Evolutionary conservation across 2,888 invertebrate species (phyloP).

Genomic region (Tridacna crocea): DNA sequence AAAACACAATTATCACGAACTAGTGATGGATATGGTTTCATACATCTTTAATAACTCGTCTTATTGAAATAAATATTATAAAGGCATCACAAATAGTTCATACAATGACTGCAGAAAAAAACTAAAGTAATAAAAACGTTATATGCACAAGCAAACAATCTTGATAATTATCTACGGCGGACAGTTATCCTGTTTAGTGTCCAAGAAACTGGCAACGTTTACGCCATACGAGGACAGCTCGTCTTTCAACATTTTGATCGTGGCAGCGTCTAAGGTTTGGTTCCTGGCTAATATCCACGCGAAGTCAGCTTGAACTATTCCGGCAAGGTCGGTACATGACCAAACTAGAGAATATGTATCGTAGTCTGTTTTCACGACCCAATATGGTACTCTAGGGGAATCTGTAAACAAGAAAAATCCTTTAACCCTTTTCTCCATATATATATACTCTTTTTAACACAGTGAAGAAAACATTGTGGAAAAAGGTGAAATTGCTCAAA

Average conservation of each 20-base stretch:
- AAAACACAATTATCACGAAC: too few relatives aligned
- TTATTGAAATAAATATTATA: too few relatives aligned
- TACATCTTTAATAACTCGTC: too few relatives aligned
- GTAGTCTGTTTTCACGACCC: slow-evolving; percentile 62
- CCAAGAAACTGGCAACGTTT: slow-evolving; percentile 32
- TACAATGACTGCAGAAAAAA: too few relatives aligned
- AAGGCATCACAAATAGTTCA: too few relatives aligned
- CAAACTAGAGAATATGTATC: slow-evolving; percentile 54
- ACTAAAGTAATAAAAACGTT: too few relatives aligned
- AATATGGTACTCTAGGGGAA: slow-evolving; percentile 49
- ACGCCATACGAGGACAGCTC: slow-evolving; percentile 38
- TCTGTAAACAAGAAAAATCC: slow-evolving; percentile 28
- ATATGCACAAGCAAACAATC: too few relatives aligned
- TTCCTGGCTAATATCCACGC: slow-evolving; percentile 50
- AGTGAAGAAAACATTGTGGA: too few relatives aligned
- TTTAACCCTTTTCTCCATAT: too few relatives aligned
- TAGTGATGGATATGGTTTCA: too few relatives aligned
- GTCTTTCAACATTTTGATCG: slow-evolving; percentile 22
- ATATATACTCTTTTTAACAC: too few relatives aligned
- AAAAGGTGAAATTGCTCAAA: too few relatives aligned
- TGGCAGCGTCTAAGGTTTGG: slow-evolving; percentile 31
- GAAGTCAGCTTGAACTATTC: slow-evolving; percentile 47
- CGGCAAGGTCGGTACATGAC: slow-evolving; percentile 47
- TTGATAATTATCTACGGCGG: neutral
- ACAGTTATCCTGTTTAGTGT: slow-evolving; percentile 41